These are phyloP conservation scores for Campoletis sonorensis DNA, from an alignment of 1,140 invertebrate species.

Conservation along the genomic window DNA sequence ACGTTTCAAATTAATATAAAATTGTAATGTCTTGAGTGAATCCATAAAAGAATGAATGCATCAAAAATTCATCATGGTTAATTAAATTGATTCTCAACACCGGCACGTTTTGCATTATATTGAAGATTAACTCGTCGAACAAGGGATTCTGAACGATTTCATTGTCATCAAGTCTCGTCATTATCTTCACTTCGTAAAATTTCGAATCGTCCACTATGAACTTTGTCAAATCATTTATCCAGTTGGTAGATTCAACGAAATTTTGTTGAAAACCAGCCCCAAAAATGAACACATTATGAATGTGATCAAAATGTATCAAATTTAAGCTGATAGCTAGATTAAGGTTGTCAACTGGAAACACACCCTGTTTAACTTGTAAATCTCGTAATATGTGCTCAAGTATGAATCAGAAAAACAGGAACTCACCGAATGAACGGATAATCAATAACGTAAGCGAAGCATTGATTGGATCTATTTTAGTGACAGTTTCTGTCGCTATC, in stretches of 20 bases:
- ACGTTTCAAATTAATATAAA: too few species aligned
- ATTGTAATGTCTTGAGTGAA: too few species aligned
- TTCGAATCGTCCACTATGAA: neutral
- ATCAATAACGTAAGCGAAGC: neutral
- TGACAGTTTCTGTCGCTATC: neutral
- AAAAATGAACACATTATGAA: too few species aligned
- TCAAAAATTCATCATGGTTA: neutral
- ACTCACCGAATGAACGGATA: conserved; percentile 4
- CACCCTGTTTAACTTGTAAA: neutral
- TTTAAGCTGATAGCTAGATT: neutral
- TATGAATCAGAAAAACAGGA: neutral
- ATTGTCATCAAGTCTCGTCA: too few species aligned
- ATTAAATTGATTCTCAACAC: too few species aligned
- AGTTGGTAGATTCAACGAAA: too few species aligned
- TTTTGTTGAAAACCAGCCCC: too few species aligned
- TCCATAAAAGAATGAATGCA: too few species aligned
- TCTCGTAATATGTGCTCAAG: neutral
- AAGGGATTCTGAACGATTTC: too few species aligned
- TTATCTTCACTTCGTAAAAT: neutral
- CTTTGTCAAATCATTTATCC: too few species aligned
- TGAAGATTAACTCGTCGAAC: neutral
- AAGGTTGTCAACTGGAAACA: neutral
- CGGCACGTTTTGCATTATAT: neutral
- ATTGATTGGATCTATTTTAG: conserved; percentile 21
- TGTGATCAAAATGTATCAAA: neutral